phyloP scores from a whole-genome alignment of 2,113 vertebrate species.

The Peromyscus maniculatus region DNA sequence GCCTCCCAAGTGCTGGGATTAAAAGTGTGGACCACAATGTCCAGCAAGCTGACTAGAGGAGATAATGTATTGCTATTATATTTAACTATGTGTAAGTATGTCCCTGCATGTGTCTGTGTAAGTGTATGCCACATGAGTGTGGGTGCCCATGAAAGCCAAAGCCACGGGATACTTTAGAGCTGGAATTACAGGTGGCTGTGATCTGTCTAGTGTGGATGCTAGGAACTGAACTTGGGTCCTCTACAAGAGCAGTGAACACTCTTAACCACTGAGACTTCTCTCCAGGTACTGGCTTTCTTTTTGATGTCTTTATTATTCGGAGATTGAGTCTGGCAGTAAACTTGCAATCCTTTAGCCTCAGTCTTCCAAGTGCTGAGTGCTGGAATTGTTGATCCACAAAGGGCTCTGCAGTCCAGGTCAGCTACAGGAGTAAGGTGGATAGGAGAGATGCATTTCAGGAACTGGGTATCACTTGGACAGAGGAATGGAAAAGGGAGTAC shows the following conservation, averaged over 20 bases:
- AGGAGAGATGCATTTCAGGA: background rate
- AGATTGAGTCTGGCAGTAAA: background rate
- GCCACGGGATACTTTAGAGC: background rate
- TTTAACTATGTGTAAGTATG: too few species aligned
- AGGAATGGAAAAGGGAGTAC: background rate
- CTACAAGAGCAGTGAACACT: background rate
- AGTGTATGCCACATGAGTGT: background rate
- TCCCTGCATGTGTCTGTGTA: background rate
- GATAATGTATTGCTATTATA: too few species aligned
- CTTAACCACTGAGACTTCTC: background rate
- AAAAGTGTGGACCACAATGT: background rate
- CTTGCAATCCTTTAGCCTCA: background rate
- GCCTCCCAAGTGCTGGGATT: background rate
- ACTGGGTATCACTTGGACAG: background rate
- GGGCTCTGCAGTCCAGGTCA: background rate
- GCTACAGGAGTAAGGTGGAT: background rate
- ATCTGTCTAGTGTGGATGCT: background rate
- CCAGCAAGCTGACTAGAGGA: background rate
- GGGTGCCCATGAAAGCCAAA: background rate
- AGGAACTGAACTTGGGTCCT: background rate
- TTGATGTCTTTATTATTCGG: background rate
- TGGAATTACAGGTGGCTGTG: background rate
- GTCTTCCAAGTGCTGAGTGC: too few species aligned
- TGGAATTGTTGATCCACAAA: background rate
- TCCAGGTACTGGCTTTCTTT: background rate